Evolutionary conservation across 2,797 vertebrate genomes (phyloP), one percentile per base, ranked within the genome.

Genomic region (Poeciliopsis presidionis): DNA sequence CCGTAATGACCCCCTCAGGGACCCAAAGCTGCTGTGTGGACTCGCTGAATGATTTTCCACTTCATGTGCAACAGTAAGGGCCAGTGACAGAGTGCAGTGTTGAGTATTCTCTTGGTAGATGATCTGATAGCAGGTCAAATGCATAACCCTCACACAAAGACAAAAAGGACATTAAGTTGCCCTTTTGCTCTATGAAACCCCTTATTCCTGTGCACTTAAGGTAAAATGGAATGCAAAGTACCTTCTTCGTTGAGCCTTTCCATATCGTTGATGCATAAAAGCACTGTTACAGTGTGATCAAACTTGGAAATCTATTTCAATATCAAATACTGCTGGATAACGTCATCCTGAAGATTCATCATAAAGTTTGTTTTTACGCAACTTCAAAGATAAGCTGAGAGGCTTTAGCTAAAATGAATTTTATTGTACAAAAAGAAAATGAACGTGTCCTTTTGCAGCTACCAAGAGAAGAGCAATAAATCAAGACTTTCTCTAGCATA

Each of bases 1-100:
- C 89, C 87, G 82, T 95, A 95, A 96, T 95, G 95, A 96, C 94
- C 92, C 93, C 94, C 95, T 93, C 84, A 3, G 95, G 93, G 95
- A 94, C 91, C 89, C 72, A 78, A 81, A 87, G 89, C 88, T 80
- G 67, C 82, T 71, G 87, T 93, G 92, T 92, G 88, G 91, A 87
- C 79, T 90, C 61, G 79, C 81, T 87, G 90, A 92, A 92, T 87
- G 93, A 92, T 90, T 91, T 86, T 81, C 81, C 78, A 87, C 91
- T 91, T 93, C 80, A 74, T 88, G 93, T 84, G 89, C 86, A 91
- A 89, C 81, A 89, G 85, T 87, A 90, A 90, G 92, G 85, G 78
- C 85, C 46, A 46, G 79, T 75, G 86, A 88, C 86, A 74, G 84
- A 90, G 87, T 55, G 47, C 57, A 59, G 75, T 78, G 82, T 75